A percentile compares a stretch with the other conserved stretches of the same genome.
These are phyloP conservation scores for Iselma pallidipennis DNA, from an alignment of 2,888 invertebrate genomes.

Conservation along the genomic window DNA sequence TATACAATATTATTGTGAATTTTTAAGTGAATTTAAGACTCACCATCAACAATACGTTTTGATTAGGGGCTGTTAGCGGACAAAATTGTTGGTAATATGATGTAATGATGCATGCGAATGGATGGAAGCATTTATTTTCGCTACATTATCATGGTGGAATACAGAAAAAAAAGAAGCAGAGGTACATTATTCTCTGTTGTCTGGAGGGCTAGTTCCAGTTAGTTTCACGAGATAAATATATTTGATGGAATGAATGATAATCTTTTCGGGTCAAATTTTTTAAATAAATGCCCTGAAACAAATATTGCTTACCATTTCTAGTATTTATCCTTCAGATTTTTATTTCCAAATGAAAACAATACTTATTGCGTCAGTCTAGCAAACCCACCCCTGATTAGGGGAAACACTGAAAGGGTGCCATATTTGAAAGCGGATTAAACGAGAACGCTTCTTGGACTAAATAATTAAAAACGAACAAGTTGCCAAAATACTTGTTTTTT, in stretches of 20 bases:
- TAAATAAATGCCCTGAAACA: too few species aligned
- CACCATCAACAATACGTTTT: conserved; percentile 19
- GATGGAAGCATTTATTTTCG: conserved; percentile 25
- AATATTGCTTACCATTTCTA: too few species aligned
- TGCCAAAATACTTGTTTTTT: conserved; percentile 12
- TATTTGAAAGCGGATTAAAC: too few species aligned
- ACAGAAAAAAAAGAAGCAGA: conserved; percentile 1
- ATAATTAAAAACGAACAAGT: too few species aligned
- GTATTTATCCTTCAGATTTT: too few species aligned
- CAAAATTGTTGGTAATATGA: conserved; percentile 21
- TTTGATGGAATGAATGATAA: neutral
- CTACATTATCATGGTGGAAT: conserved; percentile 23
- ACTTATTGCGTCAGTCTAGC: too few species aligned
- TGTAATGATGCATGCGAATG: conserved; percentile 28
- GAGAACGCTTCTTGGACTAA: too few species aligned
- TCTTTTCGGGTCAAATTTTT: neutral
- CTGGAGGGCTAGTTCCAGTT: neutral
- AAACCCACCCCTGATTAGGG: too few species aligned
- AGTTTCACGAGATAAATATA: neutral
- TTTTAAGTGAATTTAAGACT: neutral
- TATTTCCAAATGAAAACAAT: too few species aligned
- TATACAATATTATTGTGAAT: neutral
- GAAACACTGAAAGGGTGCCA: too few species aligned
- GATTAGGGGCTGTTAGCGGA: conserved; percentile 25
- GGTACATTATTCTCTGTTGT: neutral